A percentile compares a stretch with the other conserved stretches of the same genome.
Evolutionary conservation across 2,797 vertebrate genomes (phyloP).

Genomic region (Decapterus maruadsi): DNA sequence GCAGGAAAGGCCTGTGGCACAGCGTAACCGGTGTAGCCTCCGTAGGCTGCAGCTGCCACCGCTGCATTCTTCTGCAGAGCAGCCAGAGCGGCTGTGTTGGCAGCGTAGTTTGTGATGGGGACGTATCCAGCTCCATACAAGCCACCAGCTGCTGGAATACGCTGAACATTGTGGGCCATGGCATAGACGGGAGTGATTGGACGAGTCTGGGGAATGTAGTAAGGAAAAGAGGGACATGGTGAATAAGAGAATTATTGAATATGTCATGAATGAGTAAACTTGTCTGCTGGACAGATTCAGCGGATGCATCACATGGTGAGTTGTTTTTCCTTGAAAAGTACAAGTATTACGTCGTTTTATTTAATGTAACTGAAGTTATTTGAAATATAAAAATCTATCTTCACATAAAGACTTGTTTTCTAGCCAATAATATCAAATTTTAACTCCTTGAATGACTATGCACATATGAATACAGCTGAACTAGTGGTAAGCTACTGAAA

Average conservation of each 20-base stretch:
- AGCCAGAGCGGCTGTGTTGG: conserved; percentile 90
- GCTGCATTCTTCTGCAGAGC: conserved; percentile 96
- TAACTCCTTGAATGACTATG: not conserved
- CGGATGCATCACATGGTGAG: not conserved
- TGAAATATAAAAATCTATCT: not conserved
- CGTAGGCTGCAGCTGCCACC: conserved; percentile 87
- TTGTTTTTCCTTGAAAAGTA: not conserved
- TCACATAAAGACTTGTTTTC: not conserved
- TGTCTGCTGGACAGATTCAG: not conserved
- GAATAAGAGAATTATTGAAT: not conserved
- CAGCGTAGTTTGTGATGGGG: conserved; percentile 90
- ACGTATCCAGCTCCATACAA: conserved; percentile 95
- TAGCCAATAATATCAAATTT: not conserved
- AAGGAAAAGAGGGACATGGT: not conserved
- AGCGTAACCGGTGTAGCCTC: conserved; percentile 92
- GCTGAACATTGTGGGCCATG: conserved; percentile 93
- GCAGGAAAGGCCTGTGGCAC: conserved; percentile 93
- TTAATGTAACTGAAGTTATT: not conserved
- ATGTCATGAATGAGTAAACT: not conserved
- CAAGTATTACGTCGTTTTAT: too few species aligned
- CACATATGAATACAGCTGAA: too few species aligned
- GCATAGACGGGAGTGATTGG: conserved; percentile 98
- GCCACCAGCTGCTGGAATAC: conserved; percentile 89
- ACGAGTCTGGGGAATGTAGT: conserved; percentile 87
- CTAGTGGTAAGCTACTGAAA: too few species aligned